A percentile compares a stretch with the other conserved stretches of the same genome.
Evolutionary conservation across 1,140 invertebrate species (phyloP).

Genomic region (Lineus longissimus): DNA sequence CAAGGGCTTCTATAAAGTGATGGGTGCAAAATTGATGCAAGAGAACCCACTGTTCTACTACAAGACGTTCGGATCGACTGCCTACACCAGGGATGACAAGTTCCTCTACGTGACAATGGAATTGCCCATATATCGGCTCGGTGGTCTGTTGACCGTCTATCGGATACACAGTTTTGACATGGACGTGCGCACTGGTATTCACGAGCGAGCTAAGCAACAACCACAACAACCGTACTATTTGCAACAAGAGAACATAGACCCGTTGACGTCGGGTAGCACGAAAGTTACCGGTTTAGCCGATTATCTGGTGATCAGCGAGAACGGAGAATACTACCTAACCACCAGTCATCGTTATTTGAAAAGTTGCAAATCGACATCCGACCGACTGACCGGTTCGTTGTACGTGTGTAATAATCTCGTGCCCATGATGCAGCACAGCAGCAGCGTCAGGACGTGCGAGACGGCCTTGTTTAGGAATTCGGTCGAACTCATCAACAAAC

Average conservation of each 20-base stretch:
- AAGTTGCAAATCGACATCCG: not conserved
- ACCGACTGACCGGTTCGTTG: not conserved
- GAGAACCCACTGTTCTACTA: not conserved
- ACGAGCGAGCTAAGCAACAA: not conserved
- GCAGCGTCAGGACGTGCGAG: not conserved
- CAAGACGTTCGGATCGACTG: not conserved
- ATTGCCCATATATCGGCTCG: not conserved
- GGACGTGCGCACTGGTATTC: not conserved
- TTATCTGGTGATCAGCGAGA: not conserved
- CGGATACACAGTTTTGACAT: not conserved
- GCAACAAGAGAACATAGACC: not conserved
- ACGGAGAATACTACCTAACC: not conserved
- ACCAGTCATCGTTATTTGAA: not conserved
- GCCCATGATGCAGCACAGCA: not conserved
- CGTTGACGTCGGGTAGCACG: not conserved
- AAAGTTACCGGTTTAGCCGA: not conserved
- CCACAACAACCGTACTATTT: not conserved
- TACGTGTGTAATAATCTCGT: not conserved
- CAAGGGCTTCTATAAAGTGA: not conserved
- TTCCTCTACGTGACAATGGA: not conserved
- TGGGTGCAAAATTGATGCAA: not conserved
- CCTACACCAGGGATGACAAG: not conserved
- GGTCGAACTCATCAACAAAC: not conserved
- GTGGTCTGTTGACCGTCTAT: not conserved
- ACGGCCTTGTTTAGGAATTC: slow-evolving; percentile 3